phyloP scores from a whole-genome alignment of 2,113 vertebrate genomes.

The Sapayoa aenigma region DNA sequence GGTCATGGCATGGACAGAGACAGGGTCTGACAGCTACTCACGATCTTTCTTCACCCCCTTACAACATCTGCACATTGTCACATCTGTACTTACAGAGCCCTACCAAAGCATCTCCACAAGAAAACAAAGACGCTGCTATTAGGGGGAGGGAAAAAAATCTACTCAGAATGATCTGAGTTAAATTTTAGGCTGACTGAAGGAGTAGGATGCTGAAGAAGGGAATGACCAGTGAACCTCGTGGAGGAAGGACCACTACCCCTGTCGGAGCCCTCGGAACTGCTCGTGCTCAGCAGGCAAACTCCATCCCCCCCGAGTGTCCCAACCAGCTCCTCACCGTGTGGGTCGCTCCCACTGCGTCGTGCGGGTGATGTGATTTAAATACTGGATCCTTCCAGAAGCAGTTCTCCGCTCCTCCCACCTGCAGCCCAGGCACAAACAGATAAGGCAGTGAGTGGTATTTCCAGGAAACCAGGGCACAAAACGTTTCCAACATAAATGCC shows the following conservation, averaged over 20 bases:
- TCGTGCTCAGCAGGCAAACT: background rate
- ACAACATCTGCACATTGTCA: background rate
- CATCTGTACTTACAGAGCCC: background rate
- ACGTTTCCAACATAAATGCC: constrained; percentile 38
- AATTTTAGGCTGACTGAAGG: background rate
- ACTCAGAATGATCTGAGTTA: background rate
- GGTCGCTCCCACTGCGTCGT: constrained; percentile 96
- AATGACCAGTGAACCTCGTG: background rate
- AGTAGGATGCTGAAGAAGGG: background rate
- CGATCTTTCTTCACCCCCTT: background rate
- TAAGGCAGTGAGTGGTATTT: constrained; percentile 51
- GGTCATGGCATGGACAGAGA: background rate
- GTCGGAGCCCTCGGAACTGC: background rate
- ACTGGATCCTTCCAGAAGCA: constrained; percentile 93
- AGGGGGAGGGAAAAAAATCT: background rate
- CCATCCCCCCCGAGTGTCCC: background rate
- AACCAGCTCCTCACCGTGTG: constrained; percentile 80
- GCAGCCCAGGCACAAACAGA: constrained; percentile 63
- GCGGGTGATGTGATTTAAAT: constrained; percentile 94
- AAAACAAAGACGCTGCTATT: background rate
- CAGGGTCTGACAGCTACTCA: background rate
- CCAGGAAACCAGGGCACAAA: constrained; percentile 57
- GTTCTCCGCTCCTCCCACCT: constrained; percentile 96
- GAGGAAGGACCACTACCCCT: background rate
- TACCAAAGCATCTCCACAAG: background rate